phyloP scores from a whole-genome alignment of 92 coral and sea anemone genomes.

The Scolanthus callimorphus region DNA sequence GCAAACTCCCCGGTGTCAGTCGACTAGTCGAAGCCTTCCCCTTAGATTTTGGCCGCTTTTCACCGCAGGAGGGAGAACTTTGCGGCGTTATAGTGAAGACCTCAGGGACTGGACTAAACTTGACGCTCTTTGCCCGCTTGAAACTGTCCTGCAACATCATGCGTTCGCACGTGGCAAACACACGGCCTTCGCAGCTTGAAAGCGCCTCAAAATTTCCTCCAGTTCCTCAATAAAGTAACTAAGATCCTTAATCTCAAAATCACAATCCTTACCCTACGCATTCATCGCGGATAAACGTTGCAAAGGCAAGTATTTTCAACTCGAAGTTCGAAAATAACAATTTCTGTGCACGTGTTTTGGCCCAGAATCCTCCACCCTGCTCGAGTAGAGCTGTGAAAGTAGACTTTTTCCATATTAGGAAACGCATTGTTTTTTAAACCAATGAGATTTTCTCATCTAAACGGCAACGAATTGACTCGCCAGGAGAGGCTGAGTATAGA shows the following conservation, averaged over 20 bases:
- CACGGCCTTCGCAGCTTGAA: constrained; percentile 7
- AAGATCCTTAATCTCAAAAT: not conserved
- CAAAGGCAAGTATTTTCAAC: too few relatives aligned
- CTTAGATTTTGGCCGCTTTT: constrained; percentile 22
- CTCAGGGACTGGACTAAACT: constrained; percentile 11
- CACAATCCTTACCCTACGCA: not conserved
- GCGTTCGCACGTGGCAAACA: constrained; percentile 19
- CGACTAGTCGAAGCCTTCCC: constrained; percentile 28
- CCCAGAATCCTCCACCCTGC: constrained; percentile 97
- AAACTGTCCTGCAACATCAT: not conserved
- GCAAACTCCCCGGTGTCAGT: constrained; percentile 18
- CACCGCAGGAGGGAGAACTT: constrained; percentile 2
- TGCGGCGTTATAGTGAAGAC: constrained; percentile 23
- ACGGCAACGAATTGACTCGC: too few relatives aligned
- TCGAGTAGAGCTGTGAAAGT: constrained; percentile 15
- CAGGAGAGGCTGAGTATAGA: too few relatives aligned
- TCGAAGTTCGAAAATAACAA: too few relatives aligned
- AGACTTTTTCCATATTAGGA: constrained; percentile 28
- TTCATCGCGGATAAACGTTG: not conserved
- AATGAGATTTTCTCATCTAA: constrained; percentile 30
- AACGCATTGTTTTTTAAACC: constrained; percentile 45
- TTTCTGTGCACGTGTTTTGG: constrained; percentile 86
- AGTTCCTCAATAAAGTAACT: not conserved
- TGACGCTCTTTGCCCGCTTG: constrained; percentile 2
- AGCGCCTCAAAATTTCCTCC: not conserved